Evolutionary conservation across 2,113 vertebrate species (phyloP), one percentile per base, ranked within the genome.

Genomic region (Onychostoma macrolepis): DNA sequence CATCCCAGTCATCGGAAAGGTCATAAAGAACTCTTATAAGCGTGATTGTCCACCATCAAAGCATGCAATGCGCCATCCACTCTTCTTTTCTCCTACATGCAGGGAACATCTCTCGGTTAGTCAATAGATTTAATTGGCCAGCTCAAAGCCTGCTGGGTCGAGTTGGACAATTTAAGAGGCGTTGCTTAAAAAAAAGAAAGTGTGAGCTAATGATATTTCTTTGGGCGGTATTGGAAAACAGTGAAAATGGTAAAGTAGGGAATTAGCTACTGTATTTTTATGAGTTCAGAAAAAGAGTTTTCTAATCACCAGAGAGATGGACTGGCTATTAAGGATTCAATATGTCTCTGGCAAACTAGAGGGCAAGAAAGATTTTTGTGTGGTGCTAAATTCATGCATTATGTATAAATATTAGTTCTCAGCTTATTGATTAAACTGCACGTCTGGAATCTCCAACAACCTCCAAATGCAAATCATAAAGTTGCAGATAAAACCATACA

Each of bases 251-350:
- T 61, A 77, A 28, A 21, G 21, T 26, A n/a, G 74, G 43, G 75
- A 85, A 79, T 78, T 30, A 45, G 84, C n/a, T 50, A 30, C 74
- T 85, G 84, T 50, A 67, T 58, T 63, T 85, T 30, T 58, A 67
- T 43, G 75, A 85, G 74, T 78, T 30, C 24, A 67, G 21, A 38
- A 86, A 38, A 45, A 72, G 21, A 69, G 26, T 13, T 86, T 80
- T 86, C 12, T 72, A 86, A 80, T 80, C 77, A 86, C 45, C 65
- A 21, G 43, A 28, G 61, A 86, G 41, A 80, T 69, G n/a, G 76
- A 58, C 85, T 15, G 30, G 85, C 50, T 71, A 80, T 86, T 86
- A 80, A 58, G 36, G 67, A 45, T 74, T 86, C 85, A 61, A 80
- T 75, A 81, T 61, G 50, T 72, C 19, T 65, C 45, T 41, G 33